Base-by-base conservation (phyloP, 2,888 invertebrate species). In the Nebria brevicollis region DNA sequence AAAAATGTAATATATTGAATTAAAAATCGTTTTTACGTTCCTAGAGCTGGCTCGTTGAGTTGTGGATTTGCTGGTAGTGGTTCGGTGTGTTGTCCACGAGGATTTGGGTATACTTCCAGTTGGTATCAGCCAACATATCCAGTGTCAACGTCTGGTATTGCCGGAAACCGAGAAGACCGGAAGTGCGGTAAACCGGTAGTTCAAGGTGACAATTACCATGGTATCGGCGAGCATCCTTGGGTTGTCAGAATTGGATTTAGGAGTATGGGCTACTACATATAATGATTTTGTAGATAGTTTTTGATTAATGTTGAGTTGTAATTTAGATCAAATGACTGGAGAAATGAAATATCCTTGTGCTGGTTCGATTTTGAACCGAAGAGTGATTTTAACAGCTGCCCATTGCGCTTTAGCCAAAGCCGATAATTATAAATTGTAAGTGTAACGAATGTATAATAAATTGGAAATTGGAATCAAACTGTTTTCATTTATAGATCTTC, bases 361-460 rank as follows among this genome's bases (percentile, higher is more conserved):
- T 73, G 95, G 95, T 1, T 94, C 94, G 0, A 94, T 95, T 25
- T 92, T 95, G 77, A 90, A 87, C 83, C 88, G 88, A 82, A 89
- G 91, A 66, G 89, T 93, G 0, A 91, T 95, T 66, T 87, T 95
- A 64, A 95, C 95, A 0, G 95, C 95, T 0, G 95, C 95, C 0
- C 95, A 95, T 86, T 95, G 95, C 86, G 95, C 95, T 1, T 87
- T 95, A 77, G 95, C 95, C 0, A 94, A 94, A 86, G 94, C 94
- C 10, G 93, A 94, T 77, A 94, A 93, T 84, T 95, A 94, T 86
- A 93, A 94, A 88, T 88, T 95, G 95, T 95, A 89, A 92, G 93
- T 91, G 83, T 65, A 54, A 25, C 34, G 34, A 34, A 34, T 34
- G 4, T 5, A 20, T 1, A 20, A 72, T 26, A 72, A 25, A 68